Conservation (phyloP, 2,113 vertebrate species). For the Marcusenius ussheri region DNA sequence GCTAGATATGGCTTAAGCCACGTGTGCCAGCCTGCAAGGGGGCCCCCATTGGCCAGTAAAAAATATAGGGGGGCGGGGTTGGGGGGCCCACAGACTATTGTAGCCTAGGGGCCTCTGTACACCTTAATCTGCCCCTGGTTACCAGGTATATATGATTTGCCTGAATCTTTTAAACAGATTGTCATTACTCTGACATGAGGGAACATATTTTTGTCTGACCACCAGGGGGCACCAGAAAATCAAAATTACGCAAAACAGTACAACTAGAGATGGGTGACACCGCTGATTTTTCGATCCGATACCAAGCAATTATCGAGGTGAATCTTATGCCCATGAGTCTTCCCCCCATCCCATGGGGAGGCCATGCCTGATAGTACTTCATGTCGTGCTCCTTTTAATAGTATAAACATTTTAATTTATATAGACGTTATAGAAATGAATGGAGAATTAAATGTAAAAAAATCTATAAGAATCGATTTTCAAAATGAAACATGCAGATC, state of each 20-base stretch:
- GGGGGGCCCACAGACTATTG: too few relatives aligned
- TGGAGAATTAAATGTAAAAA: neutral
- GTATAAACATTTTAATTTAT: neutral
- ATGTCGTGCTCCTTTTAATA: neutral
- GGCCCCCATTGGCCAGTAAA: too few relatives aligned
- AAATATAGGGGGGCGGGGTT: too few relatives aligned
- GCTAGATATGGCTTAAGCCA: too few relatives aligned
- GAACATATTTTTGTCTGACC: neutral
- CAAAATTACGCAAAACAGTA: neutral
- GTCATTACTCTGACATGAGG: neutral
- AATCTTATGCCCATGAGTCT: neutral
- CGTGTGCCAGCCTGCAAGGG: too few relatives aligned
- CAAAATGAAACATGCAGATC: neutral
- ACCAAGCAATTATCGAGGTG: neutral
- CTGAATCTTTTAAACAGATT: neutral
- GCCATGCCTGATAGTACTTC: neutral
- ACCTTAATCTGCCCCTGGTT: too few relatives aligned
- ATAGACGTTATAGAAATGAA: neutral
- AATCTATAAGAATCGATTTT: neutral
- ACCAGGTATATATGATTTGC: neutral
- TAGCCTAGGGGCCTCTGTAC: too few relatives aligned
- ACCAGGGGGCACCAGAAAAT: neutral
- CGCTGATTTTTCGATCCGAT: neutral
- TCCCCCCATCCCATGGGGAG: neutral
- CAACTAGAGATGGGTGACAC: neutral